These are phyloP conservation scores for Leptocoma aspasia DNA, from an alignment of 2,113 vertebrate genomes.

Conservation along the genomic window DNA sequence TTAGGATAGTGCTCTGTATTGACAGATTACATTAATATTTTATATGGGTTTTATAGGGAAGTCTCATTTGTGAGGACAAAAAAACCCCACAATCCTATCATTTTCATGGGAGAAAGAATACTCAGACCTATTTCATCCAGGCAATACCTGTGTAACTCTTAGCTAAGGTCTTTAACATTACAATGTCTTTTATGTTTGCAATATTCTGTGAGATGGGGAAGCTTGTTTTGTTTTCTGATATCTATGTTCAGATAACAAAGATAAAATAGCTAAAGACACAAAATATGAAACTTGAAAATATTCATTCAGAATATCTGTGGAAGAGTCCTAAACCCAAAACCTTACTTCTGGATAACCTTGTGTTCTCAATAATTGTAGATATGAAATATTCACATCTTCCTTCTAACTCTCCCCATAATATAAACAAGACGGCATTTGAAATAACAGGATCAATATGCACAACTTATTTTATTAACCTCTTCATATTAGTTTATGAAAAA, in stretches of 20 bases:
- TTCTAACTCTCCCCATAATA: background rate
- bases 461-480: background rate
- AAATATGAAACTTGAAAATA: background rate
- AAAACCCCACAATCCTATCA: fast-evolving
- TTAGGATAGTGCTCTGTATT: background rate
- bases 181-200: background rate
- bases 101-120: background rate
- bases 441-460: background rate
- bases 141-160: background rate
- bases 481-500: background rate
- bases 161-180: background rate
- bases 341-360: background rate
- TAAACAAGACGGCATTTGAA: background rate
- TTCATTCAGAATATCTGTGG: background rate
- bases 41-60: background rate
- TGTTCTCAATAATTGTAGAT: background rate
- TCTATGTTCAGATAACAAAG: background rate
- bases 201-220: background rate
- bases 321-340: background rate
- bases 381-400: background rate
- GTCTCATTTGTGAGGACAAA: background rate
- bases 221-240: background rate
- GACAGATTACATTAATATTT: background rate
- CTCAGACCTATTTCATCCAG: background rate
- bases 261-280: background rate